Evolutionary conservation across 1,140 invertebrate species (phyloP), one percentile per base, ranked within the genome.

Genomic region (Drosophila kohkoa): DNA sequence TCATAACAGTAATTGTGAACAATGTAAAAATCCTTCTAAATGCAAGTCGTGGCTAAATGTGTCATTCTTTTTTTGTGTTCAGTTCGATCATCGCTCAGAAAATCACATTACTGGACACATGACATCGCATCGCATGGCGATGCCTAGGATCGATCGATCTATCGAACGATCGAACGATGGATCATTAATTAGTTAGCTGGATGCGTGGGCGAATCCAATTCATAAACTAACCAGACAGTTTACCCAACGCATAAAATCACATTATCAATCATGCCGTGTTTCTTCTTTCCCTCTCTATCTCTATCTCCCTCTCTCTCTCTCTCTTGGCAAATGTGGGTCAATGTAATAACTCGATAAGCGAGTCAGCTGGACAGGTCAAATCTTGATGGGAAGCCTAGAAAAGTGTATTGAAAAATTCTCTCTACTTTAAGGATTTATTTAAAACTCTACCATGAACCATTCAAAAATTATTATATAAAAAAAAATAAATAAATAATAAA

Each of bases 1-100:
- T 87, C 85, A 87, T 87, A 87, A 88, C 80, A 87, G 83, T 87
- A 88, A 87, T 88, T 16, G 54, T 63, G 59, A 73, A 64, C 65
- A 55, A 67, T 59, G 51, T 43, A 55, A 86, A 25, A 87, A 87
- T 87, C 82, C 82, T 87, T 83, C 83, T 75, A 82, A 67, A 69
- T 81, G 80, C 80, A 83, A 82, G 72, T 80, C 25, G n/a, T 15
- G 11, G 57, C 57, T 51, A 46, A 63, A 43, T 73, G 66, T 88
- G 72, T 85, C 73, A 83, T 85, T 45, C 13, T 30, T 25, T 25
- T 25, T 25, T 25, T 25, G 2, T 20, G 20, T 65, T 57, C 48
- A n/a, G 57, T 30, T 55, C 49, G 52, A 16, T 70, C 72, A 75
- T 75, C 51, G 48, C 57, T 62, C 63, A 41, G 46, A 60, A 45